A percentile compares a stretch with the other conserved stretches of the same genome.
Evolutionary conservation across 2,797 vertebrate genomes (phyloP).

Genomic region (Brotula barbata): DNA sequence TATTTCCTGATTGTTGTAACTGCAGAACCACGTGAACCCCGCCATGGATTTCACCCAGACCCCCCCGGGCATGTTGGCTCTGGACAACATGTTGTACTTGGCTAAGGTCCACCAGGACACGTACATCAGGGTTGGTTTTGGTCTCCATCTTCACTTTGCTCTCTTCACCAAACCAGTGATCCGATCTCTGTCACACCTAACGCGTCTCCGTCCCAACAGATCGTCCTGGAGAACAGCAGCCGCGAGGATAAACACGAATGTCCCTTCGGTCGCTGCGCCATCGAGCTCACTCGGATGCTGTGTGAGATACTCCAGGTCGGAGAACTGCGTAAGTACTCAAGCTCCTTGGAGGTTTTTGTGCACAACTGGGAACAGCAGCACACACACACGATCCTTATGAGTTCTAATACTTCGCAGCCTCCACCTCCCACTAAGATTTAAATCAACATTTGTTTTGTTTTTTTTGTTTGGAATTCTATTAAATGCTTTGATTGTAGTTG

Average conservation of each 20-base stretch:
- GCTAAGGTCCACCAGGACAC: conserved; percentile 96
- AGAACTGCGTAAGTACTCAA: conserved; percentile 88
- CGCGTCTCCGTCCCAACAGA: conserved; percentile 63
- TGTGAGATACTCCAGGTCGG: conserved; percentile 98
- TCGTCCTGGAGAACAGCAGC: conserved; percentile 95
- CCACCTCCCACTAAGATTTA: too few relatives aligned
- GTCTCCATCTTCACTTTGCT: not conserved
- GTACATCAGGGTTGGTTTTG: conserved; percentile 88
- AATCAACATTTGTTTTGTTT: too few relatives aligned
- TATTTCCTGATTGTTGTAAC: too few relatives aligned
- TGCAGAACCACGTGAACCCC: conserved; percentile 94
- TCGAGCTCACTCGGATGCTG: conserved; percentile 95
- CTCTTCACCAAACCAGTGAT: not conserved
- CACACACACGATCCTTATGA: too few relatives aligned
- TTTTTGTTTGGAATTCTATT: too few relatives aligned
- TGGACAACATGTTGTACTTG: conserved; percentile 98
- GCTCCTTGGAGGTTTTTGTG: not conserved
- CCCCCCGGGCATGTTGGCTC: conserved; percentile 95
- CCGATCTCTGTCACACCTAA: conserved; percentile 10
- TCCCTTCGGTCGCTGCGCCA: conserved; percentile 95
- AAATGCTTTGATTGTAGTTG: not conserved
- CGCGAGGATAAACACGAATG: conserved; percentile 97
- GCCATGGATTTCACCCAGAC: conserved; percentile 97
- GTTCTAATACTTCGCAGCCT: too few relatives aligned
- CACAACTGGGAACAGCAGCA: too few relatives aligned